Evolutionary conservation across 30 jellyfish, hydroid and myxozoan species (phyloP), one percentile per base, ranked within the genome.

Genomic region (Hydractinia echinata): DNA sequence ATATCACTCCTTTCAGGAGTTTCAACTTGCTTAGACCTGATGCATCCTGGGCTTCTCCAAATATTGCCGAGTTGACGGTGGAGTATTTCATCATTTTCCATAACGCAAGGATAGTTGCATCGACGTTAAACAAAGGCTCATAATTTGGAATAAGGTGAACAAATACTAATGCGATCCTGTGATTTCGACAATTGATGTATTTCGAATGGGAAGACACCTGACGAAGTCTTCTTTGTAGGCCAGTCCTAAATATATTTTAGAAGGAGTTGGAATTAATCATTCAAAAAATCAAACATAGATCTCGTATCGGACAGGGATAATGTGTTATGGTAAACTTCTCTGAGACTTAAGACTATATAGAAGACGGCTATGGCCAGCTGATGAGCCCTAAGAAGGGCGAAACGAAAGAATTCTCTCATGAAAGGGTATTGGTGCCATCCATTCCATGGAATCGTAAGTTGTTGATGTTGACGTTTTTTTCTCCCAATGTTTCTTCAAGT

Each of bases 391-490:
- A n/a, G n/a, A n/a, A n/a, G n/a, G n/a, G n/a, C n/a, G n/a, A n/a
- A n/a, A n/a, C n/a, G n/a, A n/a, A n/a, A 9, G 77, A 7, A 76
- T 77, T 16, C 53, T 51, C 77, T 20, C 76, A 21, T 7, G 39
- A 20, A 52, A 18, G 73, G 84, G 84, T 18, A 18, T 76, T 53
- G 76, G 58, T 76, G 84, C 77, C 84, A 76, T 54, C 84, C 84
- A 76, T 76, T 18, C 84, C 84, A 48, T 76, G 73, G 48, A 71
- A 71, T 20, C 55, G n/a, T n/a, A n/a, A n/a, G 73, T 76, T n/a
- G n/a, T n/a, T n/a, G n/a, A n/a, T n/a, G n/a, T n/a, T n/a, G n/a
- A n/a, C n/a, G n/a, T n/a, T n/a, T n/a, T n/a, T n/a, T n/a, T n/a
- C n/a, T n/a, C n/a, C n/a, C n/a, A n/a, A n/a, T n/a, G n/a, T n/a